These are phyloP conservation scores for Sebastes schlegelii DNA, from an alignment of 2,113 vertebrate genomes.

Conservation along the genomic window DNA sequence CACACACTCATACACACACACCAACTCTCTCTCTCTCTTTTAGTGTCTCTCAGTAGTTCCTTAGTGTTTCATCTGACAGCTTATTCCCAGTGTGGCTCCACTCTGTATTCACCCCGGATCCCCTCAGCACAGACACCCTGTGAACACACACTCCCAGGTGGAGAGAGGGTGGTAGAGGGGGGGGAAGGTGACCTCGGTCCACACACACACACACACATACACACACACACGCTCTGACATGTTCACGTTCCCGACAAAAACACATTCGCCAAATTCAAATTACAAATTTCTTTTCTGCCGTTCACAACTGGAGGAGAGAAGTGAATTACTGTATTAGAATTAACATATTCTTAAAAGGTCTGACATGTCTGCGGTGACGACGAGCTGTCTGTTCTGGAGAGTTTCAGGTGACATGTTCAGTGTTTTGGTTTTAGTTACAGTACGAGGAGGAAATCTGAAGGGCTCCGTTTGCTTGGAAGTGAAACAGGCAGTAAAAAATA, in stretches of 20 bases:
- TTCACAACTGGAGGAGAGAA: slow-evolving; percentile 6
- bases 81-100: slow-evolving; percentile 82
- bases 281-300: not conserved
- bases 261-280: slow-evolving; percentile 37
- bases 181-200: slow-evolving; percentile 81
- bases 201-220: slow-evolving; percentile 50
- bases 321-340: slow-evolving; percentile 10
- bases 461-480: slow-evolving; percentile 15
- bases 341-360: slow-evolving; percentile 49
- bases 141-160: slow-evolving; percentile 82
- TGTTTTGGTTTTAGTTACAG: slow-evolving; percentile 16
- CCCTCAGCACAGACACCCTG: slow-evolving; percentile 82
- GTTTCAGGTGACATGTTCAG: slow-evolving; percentile 5
- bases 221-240: slow-evolving; percentile 33
- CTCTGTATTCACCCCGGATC: slow-evolving; percentile 84
- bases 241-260: slow-evolving; percentile 19
- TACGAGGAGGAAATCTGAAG: not conserved
- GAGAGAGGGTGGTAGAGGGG: slow-evolving; percentile 56
- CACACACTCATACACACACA: slow-evolving; percentile 5
- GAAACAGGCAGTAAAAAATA: not conserved
- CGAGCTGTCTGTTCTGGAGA: slow-evolving; percentile 18
- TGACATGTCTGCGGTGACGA: slow-evolving; percentile 32
- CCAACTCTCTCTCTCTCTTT: slow-evolving; percentile 46
- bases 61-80: slow-evolving; percentile 84
- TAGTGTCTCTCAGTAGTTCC: slow-evolving; percentile 80